Conservation (phyloP, 2,888 invertebrate genomes). For the Diplolepis rosae region DNA sequence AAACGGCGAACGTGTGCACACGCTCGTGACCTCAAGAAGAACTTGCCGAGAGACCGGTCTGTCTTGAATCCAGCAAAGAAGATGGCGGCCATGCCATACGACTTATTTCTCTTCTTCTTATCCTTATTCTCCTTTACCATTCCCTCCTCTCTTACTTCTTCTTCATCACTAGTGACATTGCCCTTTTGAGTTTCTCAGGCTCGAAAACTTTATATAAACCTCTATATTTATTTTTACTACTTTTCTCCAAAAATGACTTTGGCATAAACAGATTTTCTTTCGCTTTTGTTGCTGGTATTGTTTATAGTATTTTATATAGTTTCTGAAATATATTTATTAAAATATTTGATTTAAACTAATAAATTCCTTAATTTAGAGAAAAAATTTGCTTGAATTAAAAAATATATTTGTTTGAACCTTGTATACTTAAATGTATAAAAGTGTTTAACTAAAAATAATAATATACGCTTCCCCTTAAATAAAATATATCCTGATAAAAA, state of each 20-base stretch:
- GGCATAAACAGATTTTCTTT: too few species aligned
- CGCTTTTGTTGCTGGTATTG: too few species aligned
- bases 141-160: slow-evolving; percentile 4
- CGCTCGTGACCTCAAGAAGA: slow-evolving; percentile 52
- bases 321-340: too few species aligned
- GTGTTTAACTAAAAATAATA: too few species aligned
- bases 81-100: slow-evolving; percentile 30
- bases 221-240: not conserved
- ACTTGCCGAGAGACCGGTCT: slow-evolving; percentile 49
- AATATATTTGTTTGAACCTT: too few species aligned
- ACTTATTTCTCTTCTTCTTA: slow-evolving; percentile 29
- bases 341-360: too few species aligned
- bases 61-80: slow-evolving; percentile 36
- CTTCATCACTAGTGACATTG: slow-evolving; percentile 22
- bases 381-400: too few species aligned
- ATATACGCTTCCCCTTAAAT: too few species aligned
- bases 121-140: not conserved
- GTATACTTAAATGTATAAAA: too few species aligned
- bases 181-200: slow-evolving; percentile 27
- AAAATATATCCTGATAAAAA: too few species aligned
- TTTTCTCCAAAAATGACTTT: not conserved
- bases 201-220: slow-evolving; percentile 16
- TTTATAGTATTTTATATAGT: too few species aligned
- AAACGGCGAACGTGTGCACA: slow-evolving; percentile 40
- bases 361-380: too few species aligned